Evolutionary conservation across 2,888 invertebrate genomes (phyloP), one percentile per base, ranked within the genome.

Genomic region (Euplexia lucipara): DNA sequence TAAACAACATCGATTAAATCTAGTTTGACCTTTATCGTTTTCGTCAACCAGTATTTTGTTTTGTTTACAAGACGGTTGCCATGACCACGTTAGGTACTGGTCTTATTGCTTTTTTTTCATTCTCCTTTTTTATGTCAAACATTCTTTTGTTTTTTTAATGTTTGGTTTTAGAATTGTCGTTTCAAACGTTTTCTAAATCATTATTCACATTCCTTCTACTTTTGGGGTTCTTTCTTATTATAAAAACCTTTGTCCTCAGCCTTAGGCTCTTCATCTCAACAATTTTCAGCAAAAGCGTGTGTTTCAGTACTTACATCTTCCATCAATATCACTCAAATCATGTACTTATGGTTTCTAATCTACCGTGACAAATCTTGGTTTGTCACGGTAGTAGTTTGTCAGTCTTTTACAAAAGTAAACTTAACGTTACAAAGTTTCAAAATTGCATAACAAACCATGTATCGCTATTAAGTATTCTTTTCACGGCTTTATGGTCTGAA

Each of bases 41-140:
- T 45, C 14, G 54, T 54, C 45, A 22, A 41, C 35, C 18, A 49
- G 8, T 0, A 7, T 12, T 58, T 0, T 0, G 8, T 12, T 58
- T 0, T 78, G 81, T 81, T 68, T 79, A 61, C 42, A 41, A 22
- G 49, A 58, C 52, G 41, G 79, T 81, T 58, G 42, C 68, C 49
- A 81, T 81, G 54, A 70, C 34, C 48, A 72, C n/a, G n/a, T n/a
- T n/a, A 58, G 2, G 44, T 18, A 44, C 16, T 22, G 39, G 16
- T 41, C 35, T 32, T 63, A 22, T 42, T 30, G n/a, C 9, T 34
- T 39, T 57, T 39, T 16, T 14, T 7, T 48, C 32, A 22, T 30
- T 44, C 30, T 18, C 20, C n/a, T 69, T 34, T 34, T 5, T 35
- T 2, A 9, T 22, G 32, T 10, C 30, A 51, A 49, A 32, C 20